Conservation (phyloP, 37 sponge, comb jelly and placozoan genomes). For the Chondrilla cf. caribensis region DNA sequence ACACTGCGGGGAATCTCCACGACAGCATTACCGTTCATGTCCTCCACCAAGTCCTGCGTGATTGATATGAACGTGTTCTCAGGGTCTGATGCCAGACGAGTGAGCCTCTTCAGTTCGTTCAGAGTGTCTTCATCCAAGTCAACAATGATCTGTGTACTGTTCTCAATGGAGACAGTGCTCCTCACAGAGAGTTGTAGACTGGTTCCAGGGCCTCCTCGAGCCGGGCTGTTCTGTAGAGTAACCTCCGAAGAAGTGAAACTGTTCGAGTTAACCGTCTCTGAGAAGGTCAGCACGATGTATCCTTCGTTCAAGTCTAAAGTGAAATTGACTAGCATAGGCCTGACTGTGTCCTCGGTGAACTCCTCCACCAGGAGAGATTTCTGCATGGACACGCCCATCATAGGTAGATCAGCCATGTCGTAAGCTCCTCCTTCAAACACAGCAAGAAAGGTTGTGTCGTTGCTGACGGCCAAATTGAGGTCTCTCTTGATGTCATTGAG, state of each 20-base stretch:
- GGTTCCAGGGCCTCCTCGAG: not conserved
- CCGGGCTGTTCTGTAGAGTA: conserved; percentile 51
- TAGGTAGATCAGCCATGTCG: conserved; percentile 75
- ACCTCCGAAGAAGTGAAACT: conserved; percentile 56
- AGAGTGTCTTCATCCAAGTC: conserved; percentile 40
- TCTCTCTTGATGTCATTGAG: conserved; percentile 64
- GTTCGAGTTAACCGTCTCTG: conserved; percentile 65
- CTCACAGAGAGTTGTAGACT: conserved; percentile 17
- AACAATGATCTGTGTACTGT: conserved; percentile 34
- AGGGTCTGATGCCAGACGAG: conserved; percentile 38
- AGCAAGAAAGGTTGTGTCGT: conserved; percentile 49
- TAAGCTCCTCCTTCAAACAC: conserved; percentile 41
- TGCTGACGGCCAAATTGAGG: conserved; percentile 40
- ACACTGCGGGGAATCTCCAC: conserved; percentile 15
- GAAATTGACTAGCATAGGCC: conserved; percentile 51
- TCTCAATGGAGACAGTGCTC: conserved; percentile 26
- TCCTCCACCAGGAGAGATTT: conserved; percentile 18
- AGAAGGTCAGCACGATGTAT: conserved; percentile 64
- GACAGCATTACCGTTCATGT: conserved; percentile 69
- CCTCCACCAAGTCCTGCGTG: conserved; percentile 36
- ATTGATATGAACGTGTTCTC: conserved; percentile 53
- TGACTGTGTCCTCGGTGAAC: conserved; percentile 40
- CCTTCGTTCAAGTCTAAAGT: conserved; percentile 73
- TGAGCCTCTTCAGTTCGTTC: conserved; percentile 71
- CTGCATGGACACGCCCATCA: conserved; percentile 15